These are phyloP conservation scores for Epinotia ramella DNA, from an alignment of 2,888 invertebrate species.

Conservation along the genomic window DNA sequence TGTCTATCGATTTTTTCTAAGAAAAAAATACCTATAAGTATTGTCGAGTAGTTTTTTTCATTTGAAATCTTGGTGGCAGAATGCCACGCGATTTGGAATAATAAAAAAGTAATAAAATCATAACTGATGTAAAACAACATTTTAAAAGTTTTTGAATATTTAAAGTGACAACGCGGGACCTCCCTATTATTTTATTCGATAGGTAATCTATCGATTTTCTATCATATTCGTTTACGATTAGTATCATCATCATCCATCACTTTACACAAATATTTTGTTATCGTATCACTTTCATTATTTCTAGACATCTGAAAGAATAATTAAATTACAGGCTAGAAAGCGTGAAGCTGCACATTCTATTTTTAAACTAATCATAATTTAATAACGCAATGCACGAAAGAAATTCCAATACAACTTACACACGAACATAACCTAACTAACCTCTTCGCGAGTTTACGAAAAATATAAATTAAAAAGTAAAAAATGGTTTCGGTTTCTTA, in stretches of 20 bases:
- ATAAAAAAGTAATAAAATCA: too few species aligned
- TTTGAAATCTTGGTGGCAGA: too few species aligned
- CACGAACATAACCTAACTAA: slow-evolving; percentile 34
- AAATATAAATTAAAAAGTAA: slow-evolving; percentile 32
- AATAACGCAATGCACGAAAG: slow-evolving; percentile 11
- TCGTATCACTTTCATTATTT: slow-evolving; percentile 9
- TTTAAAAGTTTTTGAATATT: too few species aligned
- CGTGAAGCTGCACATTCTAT: slow-evolving; percentile 16
- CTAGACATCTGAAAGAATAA: neutral
- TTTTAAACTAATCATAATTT: slow-evolving; percentile 20
- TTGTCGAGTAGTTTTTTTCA: neutral
- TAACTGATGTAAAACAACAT: too few species aligned
- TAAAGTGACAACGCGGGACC: too few species aligned
- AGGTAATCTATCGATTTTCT: too few species aligned
- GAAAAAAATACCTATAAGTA: neutral
- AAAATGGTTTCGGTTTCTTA: slow-evolving; percentile 37
- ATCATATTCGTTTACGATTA: too few species aligned
- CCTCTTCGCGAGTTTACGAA: neutral
- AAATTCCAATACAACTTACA: slow-evolving; percentile 8
- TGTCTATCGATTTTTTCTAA: neutral
- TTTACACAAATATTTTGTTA: neutral
- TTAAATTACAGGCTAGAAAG: slow-evolving; percentile 11
- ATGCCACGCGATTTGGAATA: too few species aligned
- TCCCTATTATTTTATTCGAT: too few species aligned
- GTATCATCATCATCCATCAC: too few species aligned